Conservation (phyloP, 2,888 invertebrate species). For the Apantesis nais region DNA sequence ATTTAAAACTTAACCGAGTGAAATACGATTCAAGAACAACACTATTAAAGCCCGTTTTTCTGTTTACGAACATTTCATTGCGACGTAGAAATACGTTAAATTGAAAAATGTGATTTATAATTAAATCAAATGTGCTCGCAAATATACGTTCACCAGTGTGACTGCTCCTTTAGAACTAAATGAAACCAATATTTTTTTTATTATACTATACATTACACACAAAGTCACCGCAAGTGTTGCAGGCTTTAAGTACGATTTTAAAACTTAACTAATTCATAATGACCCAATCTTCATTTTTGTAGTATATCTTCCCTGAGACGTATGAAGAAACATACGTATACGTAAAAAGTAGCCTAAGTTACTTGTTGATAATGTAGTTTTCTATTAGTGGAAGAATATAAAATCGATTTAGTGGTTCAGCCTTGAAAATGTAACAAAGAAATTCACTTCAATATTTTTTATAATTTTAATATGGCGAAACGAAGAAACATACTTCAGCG, state of each 20-base stretch:
- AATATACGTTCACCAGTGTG: background rate
- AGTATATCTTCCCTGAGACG: too few relatives aligned
- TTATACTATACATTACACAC: background rate
- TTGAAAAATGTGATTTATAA: conserved; percentile 43
- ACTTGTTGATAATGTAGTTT: too few relatives aligned
- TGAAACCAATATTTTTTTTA: background rate
- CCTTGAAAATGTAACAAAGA: too few relatives aligned
- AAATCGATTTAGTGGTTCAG: too few relatives aligned
- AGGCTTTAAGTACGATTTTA: background rate
- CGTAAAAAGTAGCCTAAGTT: too few relatives aligned
- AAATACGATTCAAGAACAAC: conserved; percentile 36
- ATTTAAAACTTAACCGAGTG: conserved; percentile 13
- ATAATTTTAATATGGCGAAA: too few relatives aligned
- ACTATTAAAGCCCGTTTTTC: conserved; percentile 29
- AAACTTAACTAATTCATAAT: too few relatives aligned
- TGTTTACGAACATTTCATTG: conserved; percentile 32
- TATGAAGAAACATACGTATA: too few relatives aligned
- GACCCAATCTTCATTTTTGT: too few relatives aligned
- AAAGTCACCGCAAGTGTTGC: background rate
- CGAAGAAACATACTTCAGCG: too few relatives aligned
- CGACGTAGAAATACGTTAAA: conserved; percentile 30
- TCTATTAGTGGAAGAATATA: too few relatives aligned
- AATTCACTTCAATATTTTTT: too few relatives aligned
- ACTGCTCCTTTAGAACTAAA: background rate
- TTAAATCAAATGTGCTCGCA: conserved; percentile 9